Conservation (phyloP, 2,888 invertebrate species). For the Chymomyza caudatula region DNA sequence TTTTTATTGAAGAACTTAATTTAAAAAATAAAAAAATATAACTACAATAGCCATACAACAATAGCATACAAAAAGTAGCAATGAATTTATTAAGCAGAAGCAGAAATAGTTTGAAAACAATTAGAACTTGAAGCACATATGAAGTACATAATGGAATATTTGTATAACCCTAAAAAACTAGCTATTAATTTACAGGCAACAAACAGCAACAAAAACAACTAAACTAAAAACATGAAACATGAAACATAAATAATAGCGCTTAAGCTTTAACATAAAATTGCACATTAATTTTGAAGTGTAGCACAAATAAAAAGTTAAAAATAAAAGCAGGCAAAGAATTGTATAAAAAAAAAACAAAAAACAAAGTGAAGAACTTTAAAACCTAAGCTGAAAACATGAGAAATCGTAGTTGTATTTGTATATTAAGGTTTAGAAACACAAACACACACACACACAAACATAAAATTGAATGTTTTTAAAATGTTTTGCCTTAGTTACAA, state of each 20-base stretch:
- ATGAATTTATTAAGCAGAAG: constrained; percentile 62
- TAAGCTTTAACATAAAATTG: constrained; percentile 56
- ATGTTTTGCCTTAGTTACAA: constrained; percentile 45
- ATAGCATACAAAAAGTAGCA: constrained; percentile 15
- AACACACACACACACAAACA: constrained; percentile 16
- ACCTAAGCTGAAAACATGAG: constrained; percentile 7
- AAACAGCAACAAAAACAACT: constrained; percentile 15
- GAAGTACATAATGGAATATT: constrained; percentile 54
- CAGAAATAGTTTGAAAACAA: constrained; percentile 15
- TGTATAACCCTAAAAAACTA: constrained; percentile 45
- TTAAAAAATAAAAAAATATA: constrained; percentile 41
- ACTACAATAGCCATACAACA: constrained; percentile 51
- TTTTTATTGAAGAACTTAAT: constrained; percentile 17
- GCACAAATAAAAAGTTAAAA: constrained; percentile 11
- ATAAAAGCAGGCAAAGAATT: constrained; percentile 59
- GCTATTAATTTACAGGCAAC: constrained; percentile 55
- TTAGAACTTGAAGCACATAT: constrained; percentile 57
- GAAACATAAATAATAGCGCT: constrained; percentile 24
- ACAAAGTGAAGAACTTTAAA: constrained; percentile 21
- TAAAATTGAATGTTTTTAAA: constrained; percentile 59
- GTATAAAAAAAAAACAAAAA: constrained; percentile 46
- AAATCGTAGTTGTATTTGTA: constrained; percentile 28
- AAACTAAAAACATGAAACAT: constrained; percentile 25
- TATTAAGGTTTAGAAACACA: constrained; percentile 2
- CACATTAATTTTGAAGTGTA: constrained; percentile 67